Percentiles rank a stretch among this genome's conserved stretches.
These are phyloP conservation scores for Synergus laeviventris DNA, from an alignment of 2,888 invertebrate genomes.

Conservation along the genomic window DNA sequence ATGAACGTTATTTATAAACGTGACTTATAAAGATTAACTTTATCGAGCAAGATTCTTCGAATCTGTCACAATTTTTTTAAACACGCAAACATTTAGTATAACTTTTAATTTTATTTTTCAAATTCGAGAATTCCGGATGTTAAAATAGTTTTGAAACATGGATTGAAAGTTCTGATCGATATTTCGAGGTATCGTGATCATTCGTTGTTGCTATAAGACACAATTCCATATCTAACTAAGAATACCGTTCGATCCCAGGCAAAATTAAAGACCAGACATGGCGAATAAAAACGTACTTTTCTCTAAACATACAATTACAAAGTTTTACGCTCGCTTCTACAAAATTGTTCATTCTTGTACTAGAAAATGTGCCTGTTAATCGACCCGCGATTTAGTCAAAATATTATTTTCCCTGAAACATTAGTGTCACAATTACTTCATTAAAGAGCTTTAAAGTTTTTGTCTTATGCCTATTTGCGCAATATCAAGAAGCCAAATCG, in stretches of 20 bases:
- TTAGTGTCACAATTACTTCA: slow-evolving; percentile 19
- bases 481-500: slow-evolving; percentile 27
- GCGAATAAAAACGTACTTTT: slow-evolving; percentile 32
- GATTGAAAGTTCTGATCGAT: slow-evolving; percentile 6
- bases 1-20: not conserved
- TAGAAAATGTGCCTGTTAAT: slow-evolving; percentile 27
- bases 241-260: slow-evolving; percentile 14
- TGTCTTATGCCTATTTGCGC: slow-evolving; percentile 17
- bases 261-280: slow-evolving; percentile 18
- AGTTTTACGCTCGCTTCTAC: slow-evolving; percentile 31
- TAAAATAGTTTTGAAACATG: not conserved
- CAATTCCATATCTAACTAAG: slow-evolving; percentile 38
- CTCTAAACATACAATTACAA: slow-evolving; percentile 28
- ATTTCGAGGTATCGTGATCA: slow-evolving; percentile 48
- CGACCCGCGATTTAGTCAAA: slow-evolving; percentile 34
- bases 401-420: slow-evolving; percentile 38
- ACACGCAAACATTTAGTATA: slow-evolving; percentile 18
- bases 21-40: not conserved
- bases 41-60: not conserved
- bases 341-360: slow-evolving; percentile 35
- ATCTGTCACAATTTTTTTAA: not conserved
- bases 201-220: slow-evolving; percentile 62
- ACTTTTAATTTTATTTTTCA: not conserved
- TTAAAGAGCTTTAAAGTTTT: slow-evolving; percentile 15
- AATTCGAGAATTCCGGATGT: not conserved